A percentile compares a stretch with the other conserved stretches of the same genome.
Evolutionary conservation across 2,888 invertebrate species (phyloP).

Genomic region (Nebria brevicollis): DNA sequence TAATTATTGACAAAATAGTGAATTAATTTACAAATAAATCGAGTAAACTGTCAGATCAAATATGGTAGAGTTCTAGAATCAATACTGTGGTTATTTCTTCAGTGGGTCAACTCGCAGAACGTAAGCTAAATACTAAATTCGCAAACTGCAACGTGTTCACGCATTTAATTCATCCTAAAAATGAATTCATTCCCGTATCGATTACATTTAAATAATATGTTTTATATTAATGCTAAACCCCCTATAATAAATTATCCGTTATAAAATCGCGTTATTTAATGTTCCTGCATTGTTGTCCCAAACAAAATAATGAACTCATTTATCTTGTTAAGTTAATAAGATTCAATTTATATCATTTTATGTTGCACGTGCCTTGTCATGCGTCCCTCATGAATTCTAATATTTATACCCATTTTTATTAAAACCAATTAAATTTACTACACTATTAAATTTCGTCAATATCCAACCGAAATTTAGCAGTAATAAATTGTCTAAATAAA

Average conservation of each 20-base stretch:
- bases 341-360: background rate
- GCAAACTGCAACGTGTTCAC: background rate
- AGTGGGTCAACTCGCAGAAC: slow-evolving; percentile 38
- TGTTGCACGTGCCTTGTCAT: background rate
- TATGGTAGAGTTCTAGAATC: slow-evolving; percentile 42
- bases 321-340: background rate
- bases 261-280: background rate
- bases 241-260: background rate
- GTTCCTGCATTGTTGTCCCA: background rate
- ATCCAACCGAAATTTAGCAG: too few relatives aligned
- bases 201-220: too few relatives aligned
- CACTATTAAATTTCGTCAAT: too few relatives aligned
- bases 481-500: too few relatives aligned
- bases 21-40: slow-evolving; percentile 23
- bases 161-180: too few relatives aligned
- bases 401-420: too few relatives aligned
- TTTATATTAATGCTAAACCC: background rate
- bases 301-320: background rate
- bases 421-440: too few relatives aligned
- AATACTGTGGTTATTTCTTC: slow-evolving; percentile 44
- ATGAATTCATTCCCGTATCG: too few relatives aligned
- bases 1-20: too few relatives aligned
- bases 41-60: slow-evolving; percentile 41
- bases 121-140: background rate
- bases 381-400: background rate